Percentiles rank a stretch among this genome's conserved stretches.
Conservation (phyloP, 2,113 vertebrate genomes). For the Chionomys nivalis region DNA sequence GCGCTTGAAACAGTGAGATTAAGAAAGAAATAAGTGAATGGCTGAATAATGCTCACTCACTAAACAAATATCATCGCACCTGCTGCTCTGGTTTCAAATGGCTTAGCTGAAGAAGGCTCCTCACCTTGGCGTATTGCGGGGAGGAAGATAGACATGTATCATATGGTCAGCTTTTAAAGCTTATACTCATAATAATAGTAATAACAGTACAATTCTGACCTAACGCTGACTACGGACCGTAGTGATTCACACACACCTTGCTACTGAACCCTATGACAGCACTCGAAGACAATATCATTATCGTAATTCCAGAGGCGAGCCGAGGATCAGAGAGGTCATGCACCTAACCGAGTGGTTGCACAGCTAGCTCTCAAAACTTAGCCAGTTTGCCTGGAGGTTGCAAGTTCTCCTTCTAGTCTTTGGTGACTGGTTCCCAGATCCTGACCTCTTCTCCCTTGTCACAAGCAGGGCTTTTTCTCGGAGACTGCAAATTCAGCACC, state of each 20-base stretch:
- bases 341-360: constrained; percentile 9
- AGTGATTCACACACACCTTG: constrained; percentile 26
- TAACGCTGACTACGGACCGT: background rate
- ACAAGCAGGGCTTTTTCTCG: background rate
- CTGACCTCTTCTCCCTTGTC: background rate
- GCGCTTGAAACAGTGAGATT: background rate
- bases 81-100: constrained; percentile 15
- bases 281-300: constrained; percentile 43
- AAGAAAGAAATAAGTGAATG: constrained; percentile 55
- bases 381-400: constrained; percentile 4
- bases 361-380: constrained; percentile 2
- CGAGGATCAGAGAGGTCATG: constrained; percentile 57
- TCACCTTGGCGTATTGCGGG: background rate
- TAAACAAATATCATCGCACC: constrained; percentile 25
- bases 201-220: background rate
- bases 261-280: constrained; percentile 13
- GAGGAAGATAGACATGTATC: background rate
- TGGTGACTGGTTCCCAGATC: background rate
- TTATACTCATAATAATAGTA: constrained; percentile 22
- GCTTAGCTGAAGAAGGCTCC: background rate
- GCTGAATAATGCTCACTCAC: constrained; percentile 21
- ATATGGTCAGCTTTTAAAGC: background rate
- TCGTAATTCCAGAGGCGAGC: constrained; percentile 28
- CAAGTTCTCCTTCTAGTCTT: background rate
- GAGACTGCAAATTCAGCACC: background rate